A percentile compares a stretch with the other conserved stretches of the same genome.
phyloP scores from a whole-genome alignment of 2,888 invertebrate genomes.

The Pomacea canaliculata region DNA sequence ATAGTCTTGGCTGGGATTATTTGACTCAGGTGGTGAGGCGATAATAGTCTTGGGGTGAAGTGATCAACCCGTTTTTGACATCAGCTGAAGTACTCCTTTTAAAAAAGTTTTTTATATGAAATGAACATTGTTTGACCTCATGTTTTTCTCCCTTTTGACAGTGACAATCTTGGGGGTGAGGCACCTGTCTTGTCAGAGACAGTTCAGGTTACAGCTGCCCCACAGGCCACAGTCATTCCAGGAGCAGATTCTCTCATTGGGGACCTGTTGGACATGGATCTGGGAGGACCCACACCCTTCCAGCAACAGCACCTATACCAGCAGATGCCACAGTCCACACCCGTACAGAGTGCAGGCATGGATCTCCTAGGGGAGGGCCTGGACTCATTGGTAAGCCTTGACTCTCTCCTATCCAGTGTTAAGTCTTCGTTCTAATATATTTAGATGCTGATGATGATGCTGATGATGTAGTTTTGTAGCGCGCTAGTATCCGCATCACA shows the following conservation, averaged over 20 bases:
- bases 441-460: no score
- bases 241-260: slow-evolving; percentile 94
- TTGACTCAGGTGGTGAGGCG: no score
- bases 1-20: no score
- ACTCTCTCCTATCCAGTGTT: no score
- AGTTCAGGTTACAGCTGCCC: slow-evolving; percentile 46
- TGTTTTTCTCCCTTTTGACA: slow-evolving; percentile 5
- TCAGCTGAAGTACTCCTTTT: no score
- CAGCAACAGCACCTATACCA: slow-evolving; percentile 65
- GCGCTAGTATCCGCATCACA: no score
- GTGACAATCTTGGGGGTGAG: slow-evolving; percentile 39
- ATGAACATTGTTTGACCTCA: no score
- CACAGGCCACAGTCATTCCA: slow-evolving; percentile 76
- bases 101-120: no score
- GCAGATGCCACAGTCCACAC: slow-evolving; percentile 47
- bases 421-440: no score
- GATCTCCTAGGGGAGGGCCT: slow-evolving; percentile 86
- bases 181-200: slow-evolving; percentile 36
- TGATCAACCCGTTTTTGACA: no score
- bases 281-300: slow-evolving; percentile 75
- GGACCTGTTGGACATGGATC: slow-evolving; percentile 96
- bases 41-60: no score
- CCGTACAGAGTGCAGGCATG: slow-evolving; percentile 74
- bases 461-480: no score
- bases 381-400: slow-evolving; percentile 80